Base-by-base conservation (phyloP, 2,888 invertebrate species). In the Acronicta aceris region DNA sequence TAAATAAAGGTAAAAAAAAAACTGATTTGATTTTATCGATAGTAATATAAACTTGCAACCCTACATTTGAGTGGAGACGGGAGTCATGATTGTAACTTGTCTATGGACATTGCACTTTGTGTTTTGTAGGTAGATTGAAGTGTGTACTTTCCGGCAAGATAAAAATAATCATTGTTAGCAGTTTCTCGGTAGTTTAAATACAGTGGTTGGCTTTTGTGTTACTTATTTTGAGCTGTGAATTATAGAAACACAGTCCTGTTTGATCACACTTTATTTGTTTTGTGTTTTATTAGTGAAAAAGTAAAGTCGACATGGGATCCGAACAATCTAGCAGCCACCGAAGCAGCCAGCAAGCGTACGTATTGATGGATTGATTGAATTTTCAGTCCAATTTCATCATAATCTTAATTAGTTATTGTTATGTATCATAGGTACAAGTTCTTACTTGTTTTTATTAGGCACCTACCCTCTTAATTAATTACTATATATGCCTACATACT, bases 51-150 rank as follows among this genome's bases (percentile, higher is more conserved):
- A 10, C 0, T n/a, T 1, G 36, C 65, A 47, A 42, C 51, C 17
- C 54, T 65, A 40, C 13, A 25, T 5, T 12, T 6, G 40, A 30
- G 38, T 45, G 27, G 27, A 27, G 6, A 5, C 7, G 6, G 27
- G 27, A 27, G 6, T 6, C 7, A 7, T 27, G 27, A 3, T 42
- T 42, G 10, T 9, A 6, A 5, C 10, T 59, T 59, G 65, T 66
- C 65, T 66, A 50, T 66, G 65, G 38, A 6, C 9, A 16, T 21
- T 63, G 46, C 16, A 55, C 49, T 55, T 63, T 51, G 17, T 27
- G 4, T 10, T 30, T 41, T 27, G 45, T 30, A 30, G 30, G 30
- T 30, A 30, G 30, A 30, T 7, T 33, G 33, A 33, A 17, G 40
- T 48, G 15, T 1, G 30, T 40, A 52, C n/a, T 42, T 30, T 42